Conservation (phyloP, 1,140 invertebrate genomes). For the Druon quercuslanigerum region DNA sequence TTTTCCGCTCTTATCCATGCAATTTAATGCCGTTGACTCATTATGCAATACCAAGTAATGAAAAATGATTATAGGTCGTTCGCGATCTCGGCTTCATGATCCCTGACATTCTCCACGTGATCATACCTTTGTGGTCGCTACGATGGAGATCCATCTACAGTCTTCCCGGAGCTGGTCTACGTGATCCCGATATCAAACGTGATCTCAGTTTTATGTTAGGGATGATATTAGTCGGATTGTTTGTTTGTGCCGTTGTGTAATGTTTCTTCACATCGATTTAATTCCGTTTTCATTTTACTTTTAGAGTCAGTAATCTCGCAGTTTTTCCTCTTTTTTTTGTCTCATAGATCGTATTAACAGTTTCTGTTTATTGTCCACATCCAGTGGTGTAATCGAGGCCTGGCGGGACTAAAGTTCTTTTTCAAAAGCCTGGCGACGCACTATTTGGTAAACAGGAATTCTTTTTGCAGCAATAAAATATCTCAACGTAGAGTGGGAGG, state of each 20-base stretch:
- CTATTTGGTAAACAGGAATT: too few species aligned
- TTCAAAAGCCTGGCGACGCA: too few species aligned
- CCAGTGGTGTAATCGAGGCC: too few species aligned
- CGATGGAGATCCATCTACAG: slow-evolving; percentile 57
- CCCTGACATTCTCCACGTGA: slow-evolving; percentile 82
- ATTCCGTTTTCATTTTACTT: too few species aligned
- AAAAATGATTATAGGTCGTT: slow-evolving; percentile 74
- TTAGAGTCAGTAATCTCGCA: too few species aligned
- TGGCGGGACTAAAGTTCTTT: too few species aligned
- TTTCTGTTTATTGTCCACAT: too few species aligned
- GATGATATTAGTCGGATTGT: slow-evolving; percentile 66
- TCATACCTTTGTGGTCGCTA: slow-evolving; percentile 77
- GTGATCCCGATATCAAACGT: slow-evolving; percentile 62
- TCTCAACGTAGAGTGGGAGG: too few species aligned
- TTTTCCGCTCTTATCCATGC: too few species aligned
- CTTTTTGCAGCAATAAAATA: too few species aligned
- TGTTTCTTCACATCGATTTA: not conserved
- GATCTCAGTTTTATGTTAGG: slow-evolving; percentile 69
- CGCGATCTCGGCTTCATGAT: slow-evolving; percentile 86
- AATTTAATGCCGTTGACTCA: not conserved
- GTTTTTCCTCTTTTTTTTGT: too few species aligned
- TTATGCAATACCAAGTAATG: not conserved
- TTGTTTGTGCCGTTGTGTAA: slow-evolving; percentile 67
- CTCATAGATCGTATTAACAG: too few species aligned
- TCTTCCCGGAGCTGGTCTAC: slow-evolving; percentile 63